Conservation (phyloP, 1,140 invertebrate species). For the Dryas iulia region DNA sequence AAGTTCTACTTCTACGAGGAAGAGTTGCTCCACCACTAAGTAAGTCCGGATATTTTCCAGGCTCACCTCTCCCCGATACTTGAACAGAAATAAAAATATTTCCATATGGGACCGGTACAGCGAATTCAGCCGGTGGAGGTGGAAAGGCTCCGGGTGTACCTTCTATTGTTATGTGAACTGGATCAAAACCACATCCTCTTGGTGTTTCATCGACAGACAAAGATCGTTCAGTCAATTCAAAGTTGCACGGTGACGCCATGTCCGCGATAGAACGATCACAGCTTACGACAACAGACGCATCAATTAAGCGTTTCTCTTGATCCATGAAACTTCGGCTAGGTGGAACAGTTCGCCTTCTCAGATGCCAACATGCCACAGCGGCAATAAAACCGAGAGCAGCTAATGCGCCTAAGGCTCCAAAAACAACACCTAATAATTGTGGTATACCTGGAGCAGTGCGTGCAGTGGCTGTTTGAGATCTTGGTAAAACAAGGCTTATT, state of each 20-base stretch:
- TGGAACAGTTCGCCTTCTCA: constrained; percentile 81
- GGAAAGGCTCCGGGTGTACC: constrained; percentile 78
- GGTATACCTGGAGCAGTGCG: constrained; percentile 73
- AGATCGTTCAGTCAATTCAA: constrained; percentile 78
- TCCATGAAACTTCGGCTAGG: constrained; percentile 90
- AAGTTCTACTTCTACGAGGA: constrained; percentile 61
- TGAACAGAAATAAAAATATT: constrained; percentile 79
- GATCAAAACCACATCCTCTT: constrained; percentile 68
- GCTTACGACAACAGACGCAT: constrained; percentile 87
- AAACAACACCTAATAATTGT: constrained; percentile 71
- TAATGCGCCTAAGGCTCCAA: constrained; percentile 67
- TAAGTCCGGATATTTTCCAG: constrained; percentile 82
- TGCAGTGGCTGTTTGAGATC: constrained; percentile 66
- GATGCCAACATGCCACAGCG: constrained; percentile 67
- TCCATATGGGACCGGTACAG: constrained; percentile 71
- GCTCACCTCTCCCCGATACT: constrained; percentile 81
- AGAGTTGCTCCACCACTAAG: constrained; percentile 78
- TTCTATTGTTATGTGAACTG: constrained; percentile 88
- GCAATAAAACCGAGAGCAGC: constrained; percentile 66
- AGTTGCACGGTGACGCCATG: constrained; percentile 82
- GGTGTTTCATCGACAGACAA: constrained; percentile 67
- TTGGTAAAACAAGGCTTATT: constrained; percentile 70
- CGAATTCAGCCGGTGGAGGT: constrained; percentile 76
- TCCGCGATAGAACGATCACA: constrained; percentile 83
- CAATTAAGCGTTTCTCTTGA: constrained; percentile 91